Percentiles rank a stretch among this genome's conserved stretches.
Evolutionary conservation across 2,113 vertebrate species (phyloP).

Genomic region (Capra hircus): DNA sequence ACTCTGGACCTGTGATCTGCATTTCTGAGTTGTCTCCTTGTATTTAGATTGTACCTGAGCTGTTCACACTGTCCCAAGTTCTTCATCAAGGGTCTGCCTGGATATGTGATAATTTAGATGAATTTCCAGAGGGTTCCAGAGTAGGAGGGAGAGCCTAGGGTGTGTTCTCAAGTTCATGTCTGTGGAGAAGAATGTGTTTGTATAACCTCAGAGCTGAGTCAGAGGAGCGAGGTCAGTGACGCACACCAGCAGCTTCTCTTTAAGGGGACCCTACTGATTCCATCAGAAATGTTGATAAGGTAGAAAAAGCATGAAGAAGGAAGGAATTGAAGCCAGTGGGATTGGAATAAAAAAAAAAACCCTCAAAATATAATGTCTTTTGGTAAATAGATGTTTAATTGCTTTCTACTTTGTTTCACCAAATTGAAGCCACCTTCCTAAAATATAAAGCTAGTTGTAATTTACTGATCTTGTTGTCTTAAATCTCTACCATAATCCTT

Average conservation of each 20-base stretch:
- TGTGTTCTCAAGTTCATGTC: neutral
- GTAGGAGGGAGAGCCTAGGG: neutral
- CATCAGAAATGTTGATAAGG: neutral
- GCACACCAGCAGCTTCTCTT: neutral
- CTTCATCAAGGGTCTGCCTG: neutral
- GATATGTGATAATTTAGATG: neutral
- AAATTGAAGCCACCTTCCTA: neutral
- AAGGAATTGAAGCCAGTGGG: neutral
- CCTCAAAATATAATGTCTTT: neutral
- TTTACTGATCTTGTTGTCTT: neutral
- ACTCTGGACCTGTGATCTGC: neutral
- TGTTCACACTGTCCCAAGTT: neutral
- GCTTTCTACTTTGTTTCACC: neutral
- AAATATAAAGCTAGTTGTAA: neutral
- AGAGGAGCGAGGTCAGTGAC: neutral
- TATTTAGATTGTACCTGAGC: neutral
- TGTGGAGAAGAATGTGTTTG: neutral
- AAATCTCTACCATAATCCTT: neutral
- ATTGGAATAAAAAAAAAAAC: neutral
- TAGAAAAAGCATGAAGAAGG: neutral
- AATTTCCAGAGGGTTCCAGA: neutral
- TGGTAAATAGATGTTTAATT: neutral
- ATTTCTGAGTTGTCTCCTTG: neutral
- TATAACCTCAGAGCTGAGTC: neutral
- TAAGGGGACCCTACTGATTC: neutral